Conservation (phyloP, 2,797 vertebrate genomes). For the Dicrostonyx torquatus region DNA sequence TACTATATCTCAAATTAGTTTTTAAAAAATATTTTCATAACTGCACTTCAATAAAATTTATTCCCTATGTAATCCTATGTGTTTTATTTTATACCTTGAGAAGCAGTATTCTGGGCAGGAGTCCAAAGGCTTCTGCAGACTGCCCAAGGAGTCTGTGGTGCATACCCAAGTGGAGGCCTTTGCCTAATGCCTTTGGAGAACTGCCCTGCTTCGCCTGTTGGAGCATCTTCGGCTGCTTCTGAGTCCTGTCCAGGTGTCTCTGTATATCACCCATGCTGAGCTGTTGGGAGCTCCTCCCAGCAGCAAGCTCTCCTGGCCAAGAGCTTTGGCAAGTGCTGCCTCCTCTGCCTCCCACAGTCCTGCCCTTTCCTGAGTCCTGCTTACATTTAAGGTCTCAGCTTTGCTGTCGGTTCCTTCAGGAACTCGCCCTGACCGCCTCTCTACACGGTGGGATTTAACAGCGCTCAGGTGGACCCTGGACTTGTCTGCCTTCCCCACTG, state of each 20-base stretch:
- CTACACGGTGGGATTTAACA: neutral
- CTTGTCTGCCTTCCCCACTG: neutral
- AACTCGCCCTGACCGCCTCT: neutral
- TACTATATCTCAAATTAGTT: conserved; percentile 75
- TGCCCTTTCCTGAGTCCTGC: neutral
- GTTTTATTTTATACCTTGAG: conserved; percentile 69
- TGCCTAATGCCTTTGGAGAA: neutral
- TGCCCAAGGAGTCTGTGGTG: neutral
- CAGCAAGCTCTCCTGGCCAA: rapidly evolving
- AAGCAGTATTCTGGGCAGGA: conserved; percentile 63
- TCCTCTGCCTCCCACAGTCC: neutral
- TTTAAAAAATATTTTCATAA: conserved; percentile 79
- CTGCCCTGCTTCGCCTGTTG: neutral
- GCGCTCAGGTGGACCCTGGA: neutral
- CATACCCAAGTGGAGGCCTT: neutral
- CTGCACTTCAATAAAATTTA: conserved; percentile 70
- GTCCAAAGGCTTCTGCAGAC: conserved; percentile 40
- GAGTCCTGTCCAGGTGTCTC: neutral
- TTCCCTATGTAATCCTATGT: conserved; percentile 59
- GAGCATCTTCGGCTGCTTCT: neutral
- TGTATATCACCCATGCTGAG: neutral
- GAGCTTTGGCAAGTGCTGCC: neutral
- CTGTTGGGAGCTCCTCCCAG: neutral
- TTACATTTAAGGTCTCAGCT: neutral
- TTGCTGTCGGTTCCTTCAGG: neutral